These are phyloP conservation scores for Peromyscus polionotus DNA, from an alignment of 2,113 vertebrate species.

Conservation along the genomic window DNA sequence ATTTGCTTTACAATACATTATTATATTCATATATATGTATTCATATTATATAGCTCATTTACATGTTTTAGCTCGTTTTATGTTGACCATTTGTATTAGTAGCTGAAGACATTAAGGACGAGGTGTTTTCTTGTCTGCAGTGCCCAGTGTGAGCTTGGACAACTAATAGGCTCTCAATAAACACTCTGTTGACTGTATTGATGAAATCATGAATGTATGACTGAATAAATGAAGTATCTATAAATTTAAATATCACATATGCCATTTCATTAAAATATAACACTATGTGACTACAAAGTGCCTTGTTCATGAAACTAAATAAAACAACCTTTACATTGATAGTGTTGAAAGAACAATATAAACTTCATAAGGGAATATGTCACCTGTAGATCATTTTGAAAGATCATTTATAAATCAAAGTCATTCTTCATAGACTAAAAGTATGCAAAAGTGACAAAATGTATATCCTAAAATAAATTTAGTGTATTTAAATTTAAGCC, in stretches of 20 bases:
- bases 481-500: background rate
- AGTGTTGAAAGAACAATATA: background rate
- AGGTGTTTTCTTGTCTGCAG: background rate
- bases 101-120: background rate
- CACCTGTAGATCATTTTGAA: background rate
- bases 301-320: background rate
- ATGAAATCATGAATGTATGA: background rate
- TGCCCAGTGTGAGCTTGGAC: background rate
- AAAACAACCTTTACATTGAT: background rate
- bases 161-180: background rate
- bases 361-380: background rate
- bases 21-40: background rate
- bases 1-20: background rate
- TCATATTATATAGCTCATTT: background rate
- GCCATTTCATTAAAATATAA: background rate
- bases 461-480: background rate
- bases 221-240: background rate
- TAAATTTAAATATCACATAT: background rate
- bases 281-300: background rate
- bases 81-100: background rate
- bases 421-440: background rate
- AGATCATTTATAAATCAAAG: background rate
- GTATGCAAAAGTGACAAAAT: background rate
- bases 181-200: background rate
- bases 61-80: background rate